A percentile compares a stretch with the other conserved stretches of the same genome.
These are phyloP conservation scores for Psix sp. DNA, from an alignment of 1,140 invertebrate genomes.

Conservation along the genomic window DNA sequence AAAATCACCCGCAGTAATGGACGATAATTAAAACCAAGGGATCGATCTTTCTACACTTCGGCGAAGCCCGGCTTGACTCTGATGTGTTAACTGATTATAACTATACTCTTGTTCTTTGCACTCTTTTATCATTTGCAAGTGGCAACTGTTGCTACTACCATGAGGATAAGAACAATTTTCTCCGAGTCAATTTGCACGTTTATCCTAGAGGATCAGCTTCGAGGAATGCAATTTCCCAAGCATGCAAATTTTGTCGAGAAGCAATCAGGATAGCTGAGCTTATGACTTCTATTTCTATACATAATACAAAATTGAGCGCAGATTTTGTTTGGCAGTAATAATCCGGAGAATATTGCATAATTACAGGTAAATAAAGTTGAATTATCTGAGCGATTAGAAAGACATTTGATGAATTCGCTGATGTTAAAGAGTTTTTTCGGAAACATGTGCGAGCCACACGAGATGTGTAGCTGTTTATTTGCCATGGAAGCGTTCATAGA, in stretches of 20 bases:
- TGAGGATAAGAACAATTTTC: too few relatives aligned
- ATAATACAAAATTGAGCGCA: too few relatives aligned
- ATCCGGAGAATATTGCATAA: too few relatives aligned
- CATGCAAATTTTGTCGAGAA: too few relatives aligned
- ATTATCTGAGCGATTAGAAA: background rate
- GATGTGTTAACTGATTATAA: constrained; percentile 9
- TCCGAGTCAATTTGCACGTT: too few relatives aligned
- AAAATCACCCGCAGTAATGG: constrained; percentile 18
- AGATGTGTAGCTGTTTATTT: constrained; percentile 25
- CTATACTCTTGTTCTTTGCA: constrained; percentile 3
- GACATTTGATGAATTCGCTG: constrained; percentile 1
- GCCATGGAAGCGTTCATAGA: constrained; percentile 48
- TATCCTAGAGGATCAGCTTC: too few relatives aligned
- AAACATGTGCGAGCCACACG: constrained; percentile 2
- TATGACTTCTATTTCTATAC: too few relatives aligned
- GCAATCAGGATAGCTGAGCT: too few relatives aligned
- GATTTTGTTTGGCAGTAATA: too few relatives aligned
- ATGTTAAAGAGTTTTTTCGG: constrained; percentile 13
- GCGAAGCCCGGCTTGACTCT: background rate
- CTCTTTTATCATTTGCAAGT: background rate
- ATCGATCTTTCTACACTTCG: constrained; percentile 24
- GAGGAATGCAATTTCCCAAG: too few relatives aligned
- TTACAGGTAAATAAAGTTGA: too few relatives aligned
- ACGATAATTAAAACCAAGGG: constrained; percentile 22
- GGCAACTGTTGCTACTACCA: too few relatives aligned